Conservation (phyloP, 2,888 invertebrate genomes). For the Macrophya alboannulata region DNA sequence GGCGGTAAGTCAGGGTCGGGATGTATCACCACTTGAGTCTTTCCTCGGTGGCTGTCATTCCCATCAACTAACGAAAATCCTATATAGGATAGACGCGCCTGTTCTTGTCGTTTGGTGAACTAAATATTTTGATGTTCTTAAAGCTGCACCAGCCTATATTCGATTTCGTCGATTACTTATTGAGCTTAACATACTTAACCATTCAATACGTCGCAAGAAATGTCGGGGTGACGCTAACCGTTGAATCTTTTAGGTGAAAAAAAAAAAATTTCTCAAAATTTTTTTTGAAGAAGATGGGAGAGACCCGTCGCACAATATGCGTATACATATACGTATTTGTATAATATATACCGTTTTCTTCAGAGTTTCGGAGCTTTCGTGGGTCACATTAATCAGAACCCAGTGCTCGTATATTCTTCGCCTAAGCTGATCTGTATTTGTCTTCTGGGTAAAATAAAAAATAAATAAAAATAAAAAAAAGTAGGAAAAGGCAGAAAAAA, state of each 20-base stretch:
- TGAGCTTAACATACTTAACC: not conserved
- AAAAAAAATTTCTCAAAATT: not conserved
- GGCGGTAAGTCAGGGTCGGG: constrained; percentile 66
- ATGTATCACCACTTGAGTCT: constrained; percentile 63
- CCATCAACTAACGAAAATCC: constrained; percentile 53
- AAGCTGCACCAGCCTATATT: not conserved
- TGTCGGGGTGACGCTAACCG: not conserved
- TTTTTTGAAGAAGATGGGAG: not conserved
- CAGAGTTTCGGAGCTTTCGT: constrained; percentile 35
- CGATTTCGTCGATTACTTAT: constrained; percentile 14
- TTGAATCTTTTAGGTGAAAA: not conserved
- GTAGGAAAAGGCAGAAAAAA: not conserved
- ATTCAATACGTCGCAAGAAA: not conserved
- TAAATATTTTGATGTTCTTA: constrained; percentile 28
- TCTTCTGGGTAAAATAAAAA: constrained; percentile 21
- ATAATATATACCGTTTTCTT: constrained; percentile 35
- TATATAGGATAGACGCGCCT: constrained; percentile 12
- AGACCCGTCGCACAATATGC: not conserved
- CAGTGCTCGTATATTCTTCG: constrained; percentile 34
- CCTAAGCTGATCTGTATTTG: constrained; percentile 50
- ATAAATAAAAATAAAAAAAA: not conserved
- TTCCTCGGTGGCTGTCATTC: constrained; percentile 61
- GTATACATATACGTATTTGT: constrained; percentile 8
- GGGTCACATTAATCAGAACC: constrained; percentile 42
- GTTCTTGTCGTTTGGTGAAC: constrained; percentile 22